Percentiles rank a stretch among this genome's conserved stretches.
Evolutionary conservation across 2,797 vertebrate species (phyloP).

Genomic region (Danio kyathit): DNA sequence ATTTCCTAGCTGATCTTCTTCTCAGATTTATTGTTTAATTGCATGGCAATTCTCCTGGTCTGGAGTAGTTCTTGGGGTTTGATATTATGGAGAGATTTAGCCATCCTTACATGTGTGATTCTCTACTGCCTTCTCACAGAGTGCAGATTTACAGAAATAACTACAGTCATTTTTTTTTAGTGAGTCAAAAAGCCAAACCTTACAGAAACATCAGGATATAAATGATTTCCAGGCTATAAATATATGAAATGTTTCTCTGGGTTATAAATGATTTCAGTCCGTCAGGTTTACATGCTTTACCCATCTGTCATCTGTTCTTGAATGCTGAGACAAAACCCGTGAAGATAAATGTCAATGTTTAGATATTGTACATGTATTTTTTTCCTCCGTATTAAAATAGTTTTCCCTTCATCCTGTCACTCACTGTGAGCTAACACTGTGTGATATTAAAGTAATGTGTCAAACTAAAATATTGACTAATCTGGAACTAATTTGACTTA

Average conservation of each 20-base stretch:
- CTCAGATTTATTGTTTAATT: too few species aligned
- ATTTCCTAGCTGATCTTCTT: too few species aligned
- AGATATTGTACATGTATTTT: neutral
- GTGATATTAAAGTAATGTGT: neutral
- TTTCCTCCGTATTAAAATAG: too few species aligned
- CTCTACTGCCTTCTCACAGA: constrained; percentile 15
- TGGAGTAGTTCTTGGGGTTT: too few species aligned
- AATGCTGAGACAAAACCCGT: neutral
- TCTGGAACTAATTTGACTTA: neutral
- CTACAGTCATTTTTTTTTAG: neutral
- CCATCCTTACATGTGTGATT: neutral
- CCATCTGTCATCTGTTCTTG: neutral
- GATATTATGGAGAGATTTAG: too few species aligned
- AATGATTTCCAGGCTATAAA: neutral
- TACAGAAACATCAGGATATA: neutral
- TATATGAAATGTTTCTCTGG: neutral
- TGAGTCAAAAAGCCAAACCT: neutral
- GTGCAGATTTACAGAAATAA: constrained; percentile 1
- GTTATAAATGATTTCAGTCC: constrained; percentile 1
- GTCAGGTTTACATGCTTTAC: constrained; percentile 19
- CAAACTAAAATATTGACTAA: neutral
- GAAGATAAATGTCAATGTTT: neutral
- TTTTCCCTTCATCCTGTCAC: neutral
- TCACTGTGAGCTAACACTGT: neutral
- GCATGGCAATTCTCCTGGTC: too few species aligned